Evolutionary conservation across 2,113 vertebrate species (phyloP).

Genomic region (Gnathonemus echidnorhynchus): DNA sequence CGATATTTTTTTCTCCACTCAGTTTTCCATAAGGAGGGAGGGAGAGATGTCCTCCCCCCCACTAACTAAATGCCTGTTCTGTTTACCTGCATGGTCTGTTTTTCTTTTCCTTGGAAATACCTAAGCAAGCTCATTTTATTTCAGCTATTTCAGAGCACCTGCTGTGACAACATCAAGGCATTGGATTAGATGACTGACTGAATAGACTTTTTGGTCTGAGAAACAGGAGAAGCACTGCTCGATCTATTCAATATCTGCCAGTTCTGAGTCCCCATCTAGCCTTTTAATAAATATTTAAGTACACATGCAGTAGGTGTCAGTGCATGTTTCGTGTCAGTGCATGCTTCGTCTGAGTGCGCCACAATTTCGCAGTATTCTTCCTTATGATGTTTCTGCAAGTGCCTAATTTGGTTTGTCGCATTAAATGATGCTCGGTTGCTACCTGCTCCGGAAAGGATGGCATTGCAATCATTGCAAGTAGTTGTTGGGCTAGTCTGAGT

Average conservation of each 20-base stretch:
- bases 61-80: too few species aligned
- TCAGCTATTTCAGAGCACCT: neutral
- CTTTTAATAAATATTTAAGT: neutral
- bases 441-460: neutral
- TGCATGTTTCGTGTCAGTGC: neutral
- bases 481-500: neutral
- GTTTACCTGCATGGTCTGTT: neutral
- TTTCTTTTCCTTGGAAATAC: too few species aligned
- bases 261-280: neutral
- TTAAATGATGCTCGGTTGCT: neutral
- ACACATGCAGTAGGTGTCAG: neutral
- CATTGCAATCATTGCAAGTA: neutral
- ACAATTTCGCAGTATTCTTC: neutral
- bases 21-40: neutral
- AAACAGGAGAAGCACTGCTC: neutral
- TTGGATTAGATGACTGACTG: neutral
- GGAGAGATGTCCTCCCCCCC: neutral
- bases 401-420: neutral
- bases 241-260: too few species aligned
- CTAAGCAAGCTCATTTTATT: neutral
- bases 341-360: too few species aligned
- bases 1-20: neutral
- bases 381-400: neutral
- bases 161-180: neutral
- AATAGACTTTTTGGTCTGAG: neutral